Evolutionary conservation across 2,113 vertebrate species (phyloP), one percentile per base, ranked within the genome.

Genomic region (Tor tambroides): DNA sequence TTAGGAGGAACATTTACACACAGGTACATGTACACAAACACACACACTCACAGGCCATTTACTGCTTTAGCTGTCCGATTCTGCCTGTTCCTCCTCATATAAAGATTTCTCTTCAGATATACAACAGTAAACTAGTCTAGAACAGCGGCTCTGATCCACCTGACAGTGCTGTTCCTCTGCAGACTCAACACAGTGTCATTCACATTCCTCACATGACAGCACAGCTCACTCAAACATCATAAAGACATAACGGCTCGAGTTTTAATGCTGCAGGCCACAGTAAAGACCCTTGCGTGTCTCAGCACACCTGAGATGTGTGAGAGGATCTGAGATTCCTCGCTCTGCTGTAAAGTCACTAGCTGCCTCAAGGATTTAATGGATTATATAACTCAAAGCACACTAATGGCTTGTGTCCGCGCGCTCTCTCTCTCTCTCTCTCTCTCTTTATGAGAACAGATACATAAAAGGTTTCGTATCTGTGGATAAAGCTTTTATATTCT

Each of bases 1-100:
- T 94, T 95, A 95, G 93, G 88, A n/a, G 81, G 78, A 90, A 90
- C 77, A 69, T 86, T 72, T 89, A 88, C 90, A 89, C 91, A 85
- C 49, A 61, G 26, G 85, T 49, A 41, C 79, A 72, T 35, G 17
- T n/a, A 63, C 32, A 21, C 63, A 86, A 49, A 56, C 61, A 69
- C 54, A 69, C 54, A 26, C 51, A 17, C 43, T 14, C 43, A 12
- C 54, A 12, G 17, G 12, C 5, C 23, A 19, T 12, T 82, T 67
- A 46, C n/a, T 32, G 26, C n/a, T 43, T 41, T 17, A 8, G 15
- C 17, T 8, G 14, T 12, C 11, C 26, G 1, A 65, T 65, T 65
- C 12, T 1, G 17, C 65, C 28, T 69, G 2, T 69, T 69, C 17
- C 79, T 8, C 54, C 32, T 63, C 21, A 14, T 17, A n/a, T 11